phyloP scores from a whole-genome alignment of 2,113 vertebrate species.

The Myiagra hebetior region DNA sequence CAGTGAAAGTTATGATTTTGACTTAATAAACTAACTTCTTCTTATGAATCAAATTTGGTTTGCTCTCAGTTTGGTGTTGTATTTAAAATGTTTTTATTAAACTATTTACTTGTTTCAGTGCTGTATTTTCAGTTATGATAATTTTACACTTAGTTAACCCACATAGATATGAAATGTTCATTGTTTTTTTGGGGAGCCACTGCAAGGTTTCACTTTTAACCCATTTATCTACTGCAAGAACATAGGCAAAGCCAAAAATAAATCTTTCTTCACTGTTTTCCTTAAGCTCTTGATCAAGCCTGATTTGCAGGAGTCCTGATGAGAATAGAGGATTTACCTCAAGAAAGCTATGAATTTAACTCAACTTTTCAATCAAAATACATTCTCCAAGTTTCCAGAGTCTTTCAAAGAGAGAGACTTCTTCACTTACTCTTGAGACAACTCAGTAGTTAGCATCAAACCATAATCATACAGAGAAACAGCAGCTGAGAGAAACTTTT shows the following conservation, averaged over 20 bases:
- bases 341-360: not conserved
- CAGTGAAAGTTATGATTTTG: not conserved
- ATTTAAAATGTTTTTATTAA: conserved; percentile 14
- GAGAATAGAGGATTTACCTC: not conserved
- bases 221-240: not conserved
- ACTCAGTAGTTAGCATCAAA: not conserved
- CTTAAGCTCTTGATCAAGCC: not conserved
- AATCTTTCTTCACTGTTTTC: not conserved
- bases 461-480: not conserved
- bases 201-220: not conserved
- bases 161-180: not conserved
- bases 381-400: not conserved
- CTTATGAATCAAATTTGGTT: conserved; percentile 34
- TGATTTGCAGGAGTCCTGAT: conserved; percentile 13
- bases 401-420: not conserved
- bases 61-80: conserved; percentile 8
- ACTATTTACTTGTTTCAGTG: not conserved
- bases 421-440: not conserved
- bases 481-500: conserved; percentile 9
- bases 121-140: conserved; percentile 27
- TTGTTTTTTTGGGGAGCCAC: not conserved
- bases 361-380: not conserved
- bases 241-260: conserved; percentile 17
- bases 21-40: conserved; percentile 24
- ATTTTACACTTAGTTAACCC: conserved; percentile 10